These are phyloP conservation scores for Myotis lucifugus DNA, from an alignment of 2,113 vertebrate species.

Conservation along the genomic window DNA sequence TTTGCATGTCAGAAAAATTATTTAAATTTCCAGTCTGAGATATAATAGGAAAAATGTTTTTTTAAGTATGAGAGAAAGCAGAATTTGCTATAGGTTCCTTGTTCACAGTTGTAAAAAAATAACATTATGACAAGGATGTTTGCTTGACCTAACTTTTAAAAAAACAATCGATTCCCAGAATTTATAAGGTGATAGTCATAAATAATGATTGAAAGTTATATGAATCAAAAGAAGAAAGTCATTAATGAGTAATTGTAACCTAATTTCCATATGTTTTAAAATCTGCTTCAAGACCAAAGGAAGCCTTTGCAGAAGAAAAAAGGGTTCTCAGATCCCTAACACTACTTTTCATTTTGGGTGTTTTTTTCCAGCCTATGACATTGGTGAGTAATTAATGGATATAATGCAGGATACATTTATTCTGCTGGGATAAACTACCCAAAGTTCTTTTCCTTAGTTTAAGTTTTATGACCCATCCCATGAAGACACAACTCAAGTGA, in stretches of 20 bases:
- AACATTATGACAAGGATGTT: background rate
- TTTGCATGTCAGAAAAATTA: background rate
- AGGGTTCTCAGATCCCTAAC: background rate
- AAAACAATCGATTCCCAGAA: background rate
- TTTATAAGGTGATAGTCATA: background rate
- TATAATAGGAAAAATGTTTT: background rate
- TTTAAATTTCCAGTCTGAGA: background rate
- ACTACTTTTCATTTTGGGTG: background rate
- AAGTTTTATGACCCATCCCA: background rate
- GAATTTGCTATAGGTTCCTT: background rate
- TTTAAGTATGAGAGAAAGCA: background rate
- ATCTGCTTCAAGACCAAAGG: background rate
- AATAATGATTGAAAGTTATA: background rate
- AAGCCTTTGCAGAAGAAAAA: slow-evolving; percentile 9
- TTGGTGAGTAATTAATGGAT: background rate
- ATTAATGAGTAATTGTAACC: background rate
- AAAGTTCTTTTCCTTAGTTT: background rate
- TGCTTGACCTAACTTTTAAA: background rate
- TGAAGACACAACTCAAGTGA: background rate
- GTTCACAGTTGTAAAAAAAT: background rate
- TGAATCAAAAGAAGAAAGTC: background rate
- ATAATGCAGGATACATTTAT: background rate
- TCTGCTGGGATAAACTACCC: background rate
- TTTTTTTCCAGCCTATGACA: background rate
- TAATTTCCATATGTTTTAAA: background rate